Evolutionary conservation across 1,140 invertebrate species (phyloP).

Genomic region (Pseudomyrmex dendroicus): DNA sequence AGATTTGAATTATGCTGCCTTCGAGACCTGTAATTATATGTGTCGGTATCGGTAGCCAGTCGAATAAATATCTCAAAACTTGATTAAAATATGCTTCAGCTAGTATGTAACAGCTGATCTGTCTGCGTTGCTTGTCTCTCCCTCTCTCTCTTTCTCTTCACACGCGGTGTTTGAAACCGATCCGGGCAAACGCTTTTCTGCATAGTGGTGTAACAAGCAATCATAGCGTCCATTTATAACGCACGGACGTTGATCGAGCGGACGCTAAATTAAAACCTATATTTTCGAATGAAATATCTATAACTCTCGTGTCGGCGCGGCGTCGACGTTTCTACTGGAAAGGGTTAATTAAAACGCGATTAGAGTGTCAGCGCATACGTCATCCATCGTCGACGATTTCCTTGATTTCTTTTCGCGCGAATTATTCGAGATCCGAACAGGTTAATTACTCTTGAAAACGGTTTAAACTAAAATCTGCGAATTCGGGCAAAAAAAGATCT

Average conservation of each 20-base stretch:
- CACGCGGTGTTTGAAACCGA: background rate
- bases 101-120: slow-evolving; percentile 32
- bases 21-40: slow-evolving; percentile 21
- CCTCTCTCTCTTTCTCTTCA: too few species aligned
- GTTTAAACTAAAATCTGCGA: slow-evolving; percentile 4
- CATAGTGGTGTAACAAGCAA: slow-evolving; percentile 57
- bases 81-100: slow-evolving; percentile 47
- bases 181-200: slow-evolving; percentile 47
- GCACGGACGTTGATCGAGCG: slow-evolving; percentile 55
- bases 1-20: background rate
- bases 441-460: slow-evolving; percentile 42
- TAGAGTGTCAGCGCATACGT: slow-evolving; percentile 59
- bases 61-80: slow-evolving; percentile 52
- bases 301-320: slow-evolving; percentile 57
- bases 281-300: slow-evolving; percentile 61
- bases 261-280: slow-evolving; percentile 58
- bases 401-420: slow-evolving; percentile 49
- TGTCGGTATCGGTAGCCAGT: slow-evolving; percentile 19
- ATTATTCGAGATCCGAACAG: slow-evolving; percentile 5
- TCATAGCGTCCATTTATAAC: slow-evolving; percentile 56
- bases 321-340: slow-evolving; percentile 52
- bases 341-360: slow-evolving; percentile 60
- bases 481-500: background rate
- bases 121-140: slow-evolving; percentile 17
- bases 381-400: slow-evolving; percentile 31